Percentiles rank a stretch among this genome's conserved stretches.
phyloP scores from a whole-genome alignment of 2,888 invertebrate genomes.

The Syrista parreyssii region DNA sequence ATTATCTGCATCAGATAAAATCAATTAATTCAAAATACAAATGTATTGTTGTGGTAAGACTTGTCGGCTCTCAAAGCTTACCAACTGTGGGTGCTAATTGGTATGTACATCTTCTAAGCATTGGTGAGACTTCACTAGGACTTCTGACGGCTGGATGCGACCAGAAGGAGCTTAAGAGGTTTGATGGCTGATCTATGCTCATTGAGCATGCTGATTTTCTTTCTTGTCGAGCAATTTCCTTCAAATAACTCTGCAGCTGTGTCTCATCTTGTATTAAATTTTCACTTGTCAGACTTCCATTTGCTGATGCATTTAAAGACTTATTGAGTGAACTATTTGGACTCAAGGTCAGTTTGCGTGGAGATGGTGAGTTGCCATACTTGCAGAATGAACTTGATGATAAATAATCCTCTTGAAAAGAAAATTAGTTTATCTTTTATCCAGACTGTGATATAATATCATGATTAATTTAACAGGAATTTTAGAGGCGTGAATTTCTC shows the following conservation, averaged over 20 bases:
- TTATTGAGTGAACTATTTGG: conserved; percentile 50
- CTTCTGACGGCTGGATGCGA: conserved; percentile 68
- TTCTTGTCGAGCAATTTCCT: conserved; percentile 50
- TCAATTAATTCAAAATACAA: conserved; percentile 1
- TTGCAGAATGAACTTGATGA: conserved; percentile 48
- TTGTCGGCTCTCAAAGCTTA: conserved; percentile 39
- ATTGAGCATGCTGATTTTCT: conserved; percentile 49
- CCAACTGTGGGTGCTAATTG: conserved; percentile 70
- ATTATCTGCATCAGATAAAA: conserved; percentile 42
- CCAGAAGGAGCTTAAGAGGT: conserved; percentile 70
- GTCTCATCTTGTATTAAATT: conserved; percentile 56
- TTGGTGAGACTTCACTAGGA: conserved; percentile 67
- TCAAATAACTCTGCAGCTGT: conserved; percentile 54
- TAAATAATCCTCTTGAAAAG: conserved; percentile 49
- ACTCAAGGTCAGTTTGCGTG: conserved; percentile 44
- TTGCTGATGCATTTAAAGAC: conserved; percentile 50
- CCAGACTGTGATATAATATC: too few relatives aligned
- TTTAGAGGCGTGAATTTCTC: background rate
- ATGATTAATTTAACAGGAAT: too few relatives aligned
- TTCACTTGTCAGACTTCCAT: conserved; percentile 52
- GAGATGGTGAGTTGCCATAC: conserved; percentile 39
- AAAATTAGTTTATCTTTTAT: background rate
- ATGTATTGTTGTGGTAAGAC: conserved; percentile 2
- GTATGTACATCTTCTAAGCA: conserved; percentile 69
- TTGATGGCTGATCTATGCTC: conserved; percentile 65